phyloP scores from a whole-genome alignment of 1,140 invertebrate species.

The Meloidogyne chitwoodi region DNA sequence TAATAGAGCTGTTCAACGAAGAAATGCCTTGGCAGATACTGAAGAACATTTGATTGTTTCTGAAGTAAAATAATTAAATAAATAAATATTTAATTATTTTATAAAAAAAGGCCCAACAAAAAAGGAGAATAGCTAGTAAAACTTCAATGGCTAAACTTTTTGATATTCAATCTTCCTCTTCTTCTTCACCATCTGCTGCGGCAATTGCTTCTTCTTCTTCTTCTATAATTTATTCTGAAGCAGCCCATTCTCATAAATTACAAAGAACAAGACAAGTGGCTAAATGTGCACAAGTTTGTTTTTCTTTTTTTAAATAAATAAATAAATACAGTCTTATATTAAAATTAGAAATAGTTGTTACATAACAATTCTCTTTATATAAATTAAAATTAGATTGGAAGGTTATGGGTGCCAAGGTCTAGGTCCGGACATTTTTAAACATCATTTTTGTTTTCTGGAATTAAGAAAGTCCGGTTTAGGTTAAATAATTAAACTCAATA shows the following conservation, averaged over 20 bases:
- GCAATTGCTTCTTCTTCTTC: conserved; percentile 29
- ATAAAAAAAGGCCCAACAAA: not conserved
- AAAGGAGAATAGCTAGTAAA: not conserved
- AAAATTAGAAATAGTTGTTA: too few species aligned
- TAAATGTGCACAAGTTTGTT: conserved; percentile 38
- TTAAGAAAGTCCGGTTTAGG: too few species aligned
- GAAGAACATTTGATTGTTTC: not conserved
- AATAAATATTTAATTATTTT: not conserved
- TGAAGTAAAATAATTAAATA: not conserved
- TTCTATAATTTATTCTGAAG: conserved; percentile 9
- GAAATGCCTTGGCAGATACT: conserved; percentile 4
- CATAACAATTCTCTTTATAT: too few species aligned
- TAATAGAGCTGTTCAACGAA: conserved; percentile 6
- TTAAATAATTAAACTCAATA: too few species aligned
- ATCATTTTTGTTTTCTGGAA: too few species aligned
- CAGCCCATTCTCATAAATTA: conserved; percentile 32
- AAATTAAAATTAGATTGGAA: too few species aligned
- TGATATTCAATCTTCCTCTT: conserved; percentile 31
- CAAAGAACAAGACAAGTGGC: conserved; percentile 48
- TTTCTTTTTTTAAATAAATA: too few species aligned
- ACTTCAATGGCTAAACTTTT: conserved; percentile 37
- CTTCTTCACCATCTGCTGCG: conserved; percentile 39
- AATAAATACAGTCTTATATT: too few species aligned
- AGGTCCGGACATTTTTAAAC: too few species aligned
- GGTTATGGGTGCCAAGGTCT: too few species aligned